Percentiles rank a stretch among this genome's conserved stretches.
Conservation (phyloP, 2,113 vertebrate genomes). For the Marcusenius ussheri region DNA sequence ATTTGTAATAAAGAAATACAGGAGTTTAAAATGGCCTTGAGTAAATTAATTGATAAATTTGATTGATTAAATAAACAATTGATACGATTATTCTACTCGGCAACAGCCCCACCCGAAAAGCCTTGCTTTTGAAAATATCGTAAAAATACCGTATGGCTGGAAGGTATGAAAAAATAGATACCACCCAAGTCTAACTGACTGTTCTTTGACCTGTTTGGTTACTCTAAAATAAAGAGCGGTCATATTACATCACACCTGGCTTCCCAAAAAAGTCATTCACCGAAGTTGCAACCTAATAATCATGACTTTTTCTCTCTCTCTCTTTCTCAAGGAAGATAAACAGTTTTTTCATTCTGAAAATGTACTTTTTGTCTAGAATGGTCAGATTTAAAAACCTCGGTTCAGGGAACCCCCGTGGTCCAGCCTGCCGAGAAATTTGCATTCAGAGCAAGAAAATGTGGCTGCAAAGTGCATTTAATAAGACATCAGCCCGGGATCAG, state of each 20-base stretch:
- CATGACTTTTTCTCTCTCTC: neutral
- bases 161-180: neutral
- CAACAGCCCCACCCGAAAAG: neutral
- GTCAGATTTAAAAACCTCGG: neutral
- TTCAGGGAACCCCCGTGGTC: neutral
- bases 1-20: neutral
- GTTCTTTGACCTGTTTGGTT: neutral
- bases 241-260: neutral
- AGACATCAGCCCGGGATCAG: neutral
- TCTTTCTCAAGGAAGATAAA: neutral
- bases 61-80: neutral
- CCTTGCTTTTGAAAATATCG: neutral
- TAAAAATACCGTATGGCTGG: neutral
- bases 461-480: neutral
- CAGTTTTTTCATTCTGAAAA: constrained; percentile 4
- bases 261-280: neutral
- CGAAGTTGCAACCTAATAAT: neutral
- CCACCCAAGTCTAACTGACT: neutral
- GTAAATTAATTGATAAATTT: neutral
- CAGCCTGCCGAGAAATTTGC: neutral
- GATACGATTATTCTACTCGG: neutral
- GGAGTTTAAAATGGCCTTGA: neutral
- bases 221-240: neutral
- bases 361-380: neutral
- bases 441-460: neutral